Evolutionary conservation across 2,797 vertebrate genomes (phyloP).

Genomic region (Erpetoichthys calabaricus): DNA sequence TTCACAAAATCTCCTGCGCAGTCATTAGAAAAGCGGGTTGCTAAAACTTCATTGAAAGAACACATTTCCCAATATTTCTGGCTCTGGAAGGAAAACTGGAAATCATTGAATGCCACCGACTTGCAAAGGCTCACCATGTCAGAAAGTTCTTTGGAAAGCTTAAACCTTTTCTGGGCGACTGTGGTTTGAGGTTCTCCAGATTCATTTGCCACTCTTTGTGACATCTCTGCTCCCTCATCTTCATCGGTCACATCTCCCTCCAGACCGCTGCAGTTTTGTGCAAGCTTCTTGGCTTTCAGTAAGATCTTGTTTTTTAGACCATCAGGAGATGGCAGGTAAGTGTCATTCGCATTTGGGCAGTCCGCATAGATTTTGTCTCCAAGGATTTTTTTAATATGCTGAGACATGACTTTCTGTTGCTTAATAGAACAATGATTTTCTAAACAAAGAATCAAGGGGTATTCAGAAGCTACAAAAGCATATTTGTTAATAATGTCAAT

Average conservation of each 20-base stretch:
- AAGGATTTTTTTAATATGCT: constrained; percentile 88
- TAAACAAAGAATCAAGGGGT: constrained; percentile 82
- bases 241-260: constrained; percentile 95
- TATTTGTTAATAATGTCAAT: constrained; percentile 94
- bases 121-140: constrained; percentile 90
- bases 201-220: constrained; percentile 72
- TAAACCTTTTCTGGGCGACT: constrained; percentile 64
- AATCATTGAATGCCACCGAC: constrained; percentile 89
- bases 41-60: constrained; percentile 92
- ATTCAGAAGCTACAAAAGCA: constrained; percentile 85
- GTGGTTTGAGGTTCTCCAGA: constrained; percentile 58
- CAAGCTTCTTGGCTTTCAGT: constrained; percentile 85
- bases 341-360: constrained; percentile 69
- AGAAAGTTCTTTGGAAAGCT: constrained; percentile 88
- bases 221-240: constrained; percentile 94
- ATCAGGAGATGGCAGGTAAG: constrained; percentile 77
- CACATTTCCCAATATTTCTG: constrained; percentile 97
- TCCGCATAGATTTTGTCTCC: constrained; percentile 74
- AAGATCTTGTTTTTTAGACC: constrained; percentile 80
- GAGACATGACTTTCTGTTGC: constrained; percentile 91
- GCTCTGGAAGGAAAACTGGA: constrained; percentile 76
- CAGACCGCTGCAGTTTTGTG: constrained; percentile 59
- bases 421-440: constrained; percentile 94
- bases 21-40: constrained; percentile 77
- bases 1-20: constrained; percentile 94